A percentile compares a stretch with the other conserved stretches of the same genome.
Conservation (phyloP, 2,888 invertebrate species). For the Tipula confusa region DNA sequence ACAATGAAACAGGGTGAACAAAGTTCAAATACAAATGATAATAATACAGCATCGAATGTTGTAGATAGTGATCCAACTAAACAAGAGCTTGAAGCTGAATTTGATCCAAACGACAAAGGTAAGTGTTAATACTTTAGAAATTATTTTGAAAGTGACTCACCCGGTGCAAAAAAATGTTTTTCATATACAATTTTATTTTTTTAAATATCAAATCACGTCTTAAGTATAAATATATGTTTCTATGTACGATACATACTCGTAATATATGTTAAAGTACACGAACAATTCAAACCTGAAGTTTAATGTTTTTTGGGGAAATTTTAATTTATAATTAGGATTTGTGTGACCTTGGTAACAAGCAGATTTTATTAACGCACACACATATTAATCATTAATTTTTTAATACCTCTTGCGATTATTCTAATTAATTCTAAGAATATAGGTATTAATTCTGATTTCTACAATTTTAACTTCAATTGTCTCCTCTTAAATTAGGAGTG, state of each 20-base stretch:
- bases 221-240: not conserved
- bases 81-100: conserved; percentile 73
- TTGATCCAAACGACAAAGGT: conserved; percentile 77
- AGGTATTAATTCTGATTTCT: no score
- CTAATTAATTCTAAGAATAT: not conserved
- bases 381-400: not conserved
- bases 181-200: not conserved
- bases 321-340: not conserved
- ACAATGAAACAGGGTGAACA: conserved; percentile 62
- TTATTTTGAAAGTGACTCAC: not conserved
- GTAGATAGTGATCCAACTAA: conserved; percentile 57
- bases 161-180: not conserved
- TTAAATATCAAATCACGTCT: not conserved
- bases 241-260: not conserved
- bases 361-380: no score
- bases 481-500: no score
- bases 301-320: not conserved
- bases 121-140: conserved; percentile 39
- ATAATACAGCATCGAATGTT: conserved; percentile 38
- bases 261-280: no score
- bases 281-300: not conserved
- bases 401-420: not conserved
- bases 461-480: no score
- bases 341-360: not conserved
- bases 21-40: conserved; percentile 41